A percentile compares a stretch with the other conserved stretches of the same genome.
Conservation (phyloP, 2,113 vertebrate species). For the Microcebus lehilahytsara region DNA sequence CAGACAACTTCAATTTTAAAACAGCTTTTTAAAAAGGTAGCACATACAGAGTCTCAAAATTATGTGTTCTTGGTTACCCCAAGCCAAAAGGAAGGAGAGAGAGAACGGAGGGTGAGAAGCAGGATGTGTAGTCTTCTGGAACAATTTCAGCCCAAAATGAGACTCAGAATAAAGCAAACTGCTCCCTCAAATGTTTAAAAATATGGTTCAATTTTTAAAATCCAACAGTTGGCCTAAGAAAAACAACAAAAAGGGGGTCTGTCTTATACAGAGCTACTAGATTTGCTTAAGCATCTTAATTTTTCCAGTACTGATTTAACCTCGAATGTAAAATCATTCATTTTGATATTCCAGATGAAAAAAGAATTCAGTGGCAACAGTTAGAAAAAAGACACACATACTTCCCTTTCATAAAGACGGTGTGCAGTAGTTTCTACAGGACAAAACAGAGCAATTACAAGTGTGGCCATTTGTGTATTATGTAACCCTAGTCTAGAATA, state of each 20-base stretch:
- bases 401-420: not conserved
- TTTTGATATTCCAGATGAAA: conserved; percentile 16
- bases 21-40: conserved; percentile 7
- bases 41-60: not conserved
- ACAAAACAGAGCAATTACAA: conserved; percentile 50
- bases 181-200: conserved; percentile 54
- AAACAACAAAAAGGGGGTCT: not conserved
- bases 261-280: not conserved
- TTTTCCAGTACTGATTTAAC: conserved; percentile 46
- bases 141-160: conserved; percentile 59
- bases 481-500: conserved; percentile 55
- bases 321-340: not conserved
- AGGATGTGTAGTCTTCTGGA: conserved; percentile 20
- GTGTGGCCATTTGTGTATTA: conserved; percentile 57
- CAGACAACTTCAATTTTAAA: conserved; percentile 11
- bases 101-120: not conserved
- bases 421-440: not conserved
- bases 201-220: conserved; percentile 39
- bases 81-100: not conserved
- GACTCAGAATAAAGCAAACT: conserved; percentile 23
- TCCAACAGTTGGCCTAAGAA: conserved; percentile 51
- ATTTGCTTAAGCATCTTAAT: conserved; percentile 29
- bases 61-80: not conserved
- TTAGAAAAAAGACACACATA: not conserved
- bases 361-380: not conserved